Evolutionary conservation across 2,888 invertebrate species (phyloP), one percentile per base, ranked within the genome.

Genomic region (Temnothorax ravouxi): DNA sequence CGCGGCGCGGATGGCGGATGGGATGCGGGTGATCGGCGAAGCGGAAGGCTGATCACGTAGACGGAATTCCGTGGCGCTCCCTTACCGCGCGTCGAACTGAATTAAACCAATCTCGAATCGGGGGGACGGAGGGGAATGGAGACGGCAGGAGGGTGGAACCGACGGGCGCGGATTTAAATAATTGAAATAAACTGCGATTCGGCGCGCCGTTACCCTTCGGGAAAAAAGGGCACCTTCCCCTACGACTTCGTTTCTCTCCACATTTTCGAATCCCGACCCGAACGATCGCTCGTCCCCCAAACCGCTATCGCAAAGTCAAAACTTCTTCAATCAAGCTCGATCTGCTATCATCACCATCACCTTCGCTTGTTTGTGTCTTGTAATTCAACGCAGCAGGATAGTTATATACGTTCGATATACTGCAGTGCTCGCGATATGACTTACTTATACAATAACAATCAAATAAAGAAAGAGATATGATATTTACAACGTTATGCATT

Each of bases 171-270:
- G 76, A 89, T 90, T 92, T 88, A 90, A 92, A 92, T 92, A 91
- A 91, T 91, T 92, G 89, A 91, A 92, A 90, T 91, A 88, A 92
- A 91, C 87, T 89, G 84, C 69, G 62, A 76, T n/a, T 75, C 56
- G 83, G 64, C 47, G 62, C 54, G 59, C 82, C 74, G 61, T 54
- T 52, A 66, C 38, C 52, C 15, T 29, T 25, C 50, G 47, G 47
- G n/a, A 64, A 52, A 71, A 44, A 29, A 6, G 21, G 56, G 38
- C 21, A 54, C 18, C 52, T n/a, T 21, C 59, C 25, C 64, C 25
- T 18, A 13, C 25, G 44, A 15, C 13, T 41, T 21, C 15, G 29
- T 67, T 67, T 18, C 47, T 25, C 21, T 18, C n/a, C 21, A 34
- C 18, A 66, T 71, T 80, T 84, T 81, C 80, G 29, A 80, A 59